These are phyloP conservation scores for Macrochelys suwanniensis DNA, from an alignment of 2,797 vertebrate species.

Conservation along the genomic window DNA sequence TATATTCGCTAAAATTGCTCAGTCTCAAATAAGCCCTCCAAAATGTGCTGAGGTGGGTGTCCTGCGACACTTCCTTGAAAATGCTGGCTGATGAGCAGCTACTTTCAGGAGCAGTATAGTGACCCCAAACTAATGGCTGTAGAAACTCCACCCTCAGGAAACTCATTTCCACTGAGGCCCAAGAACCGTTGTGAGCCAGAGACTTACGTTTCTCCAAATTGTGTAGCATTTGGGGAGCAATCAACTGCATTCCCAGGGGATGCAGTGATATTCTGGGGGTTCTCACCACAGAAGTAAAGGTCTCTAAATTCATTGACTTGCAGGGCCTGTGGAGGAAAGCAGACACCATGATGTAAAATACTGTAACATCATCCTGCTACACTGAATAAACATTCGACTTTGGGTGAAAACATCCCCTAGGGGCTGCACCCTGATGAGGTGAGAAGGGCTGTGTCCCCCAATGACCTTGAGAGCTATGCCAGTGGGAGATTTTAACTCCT, in stretches of 20 bases:
- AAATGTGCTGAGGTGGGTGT: neutral
- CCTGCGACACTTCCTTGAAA: neutral
- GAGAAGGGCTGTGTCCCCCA: neutral
- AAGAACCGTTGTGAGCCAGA: neutral
- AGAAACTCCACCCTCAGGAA: neutral
- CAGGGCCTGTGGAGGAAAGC: conserved; percentile 67
- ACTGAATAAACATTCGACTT: neutral
- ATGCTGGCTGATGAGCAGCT: neutral
- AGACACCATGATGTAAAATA: neutral
- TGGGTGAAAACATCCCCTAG: neutral
- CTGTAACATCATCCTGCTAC: neutral
- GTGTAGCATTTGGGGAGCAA: conserved; percentile 33
- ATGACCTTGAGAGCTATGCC: neutral
- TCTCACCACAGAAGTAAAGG: conserved; percentile 70
- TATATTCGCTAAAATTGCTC: neutral
- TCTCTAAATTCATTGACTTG: conserved; percentile 77
- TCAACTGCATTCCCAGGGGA: neutral
- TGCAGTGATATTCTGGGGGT: conserved; percentile 8
- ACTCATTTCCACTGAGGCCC: neutral
- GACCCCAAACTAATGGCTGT: neutral
- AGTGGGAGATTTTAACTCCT: neutral
- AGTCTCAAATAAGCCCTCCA: neutral
- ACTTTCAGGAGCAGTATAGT: neutral
- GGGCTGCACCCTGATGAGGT: too few relatives aligned
- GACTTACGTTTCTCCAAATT: conserved; percentile 61